Base-by-base conservation (phyloP, 2,113 vertebrate species). In the Notothenia coriiceps region DNA sequence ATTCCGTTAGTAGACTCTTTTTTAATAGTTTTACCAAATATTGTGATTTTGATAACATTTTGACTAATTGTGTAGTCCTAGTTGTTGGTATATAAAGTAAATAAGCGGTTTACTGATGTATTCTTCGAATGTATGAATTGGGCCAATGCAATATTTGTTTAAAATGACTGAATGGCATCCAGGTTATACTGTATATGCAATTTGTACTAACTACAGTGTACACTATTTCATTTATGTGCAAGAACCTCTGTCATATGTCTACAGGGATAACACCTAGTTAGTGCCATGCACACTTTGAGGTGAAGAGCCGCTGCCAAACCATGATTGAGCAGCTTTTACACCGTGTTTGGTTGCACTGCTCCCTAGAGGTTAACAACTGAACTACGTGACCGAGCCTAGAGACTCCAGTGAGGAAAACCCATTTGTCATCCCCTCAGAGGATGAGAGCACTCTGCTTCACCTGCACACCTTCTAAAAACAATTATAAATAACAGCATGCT, bases 401-500 rank as follows among this genome's bases (percentile, higher is more conserved):
- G 1, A 59, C 4, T 46, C 5, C 46, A 40, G 56, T 35, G 66
- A 63, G 13, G 10, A 75, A 86, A 79, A 59, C 18, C 47, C 29
- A 82, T 88, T 88, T 79, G 50, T 86, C 86, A 80, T 64, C 55
- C 35, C 33, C 66, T 60, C 62, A 82, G 68, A 76, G 43, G 64
- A 79, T 29, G 77, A 70, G 54, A 75, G 64, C 44, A 64, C 72
- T 75, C 71, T 40, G 66, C 55, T 79, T 88, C 77, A 66, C 49
- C 35, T 6, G 35, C 35, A 35, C 78, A 83, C 76, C 79, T 86
- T 83, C 84, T 86, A 55, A 69, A 75, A 83, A 85, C 67, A 85
- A 70, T 90, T 87, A 90, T 65, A 81, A 88, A 90, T 84, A 90
- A 79, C 66, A 52, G 82, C 22, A 20, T 0, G 1, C 66, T 79